Base-by-base conservation (phyloP, 2,888 invertebrate species). In the Acheta domesticus region DNA sequence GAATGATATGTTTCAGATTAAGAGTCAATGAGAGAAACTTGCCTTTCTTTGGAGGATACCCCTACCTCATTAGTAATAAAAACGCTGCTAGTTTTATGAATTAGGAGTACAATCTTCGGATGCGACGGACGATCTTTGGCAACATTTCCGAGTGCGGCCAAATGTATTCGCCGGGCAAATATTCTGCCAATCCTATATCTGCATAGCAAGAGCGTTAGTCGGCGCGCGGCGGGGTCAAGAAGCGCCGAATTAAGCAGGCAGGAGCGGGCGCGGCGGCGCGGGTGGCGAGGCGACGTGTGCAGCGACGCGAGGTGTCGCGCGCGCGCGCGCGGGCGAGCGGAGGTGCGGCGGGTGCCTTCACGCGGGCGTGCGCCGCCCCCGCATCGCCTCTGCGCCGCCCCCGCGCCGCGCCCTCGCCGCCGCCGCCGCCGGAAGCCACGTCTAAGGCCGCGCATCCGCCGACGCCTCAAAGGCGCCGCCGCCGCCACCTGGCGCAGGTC, bases 391-490 rank as follows among this genome's bases (percentile, higher is more conserved):
- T 2, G 62, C 62, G 19, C 62, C 62, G 23, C 23, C 23, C 23
- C 23, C 1, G 23, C 23, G 23, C 23, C 23, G 23, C 23, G 14
- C 62, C 16, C 11, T 12, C 62, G 62, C 62, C 14, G 62, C 36
- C 62, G 62, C 62, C n/a, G 62, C 62, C n/a, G n/a, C 62, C 62
- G 62, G 62, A 62, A 62, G 62, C 62, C 62, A 62, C 62, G 62
- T 62, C 62, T 62, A 62, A 14, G 62, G 62, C 14, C 16, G 62
- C 62, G 62, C 62, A 62, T 62, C 62, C 62, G 62, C 62, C 62
- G 62, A 11, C 62, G 62, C 16, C 16, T 62, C 62, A 62, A 62
- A 62, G 16, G 62, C 62, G 62, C 62, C 62, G 62, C 62, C 62
- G 62, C 62, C 62, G 62, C 14, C 62, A 62, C 62, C 62, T 62